phyloP scores from a whole-genome alignment of 2,888 invertebrate species.

The Nomada hirtipes region DNA sequence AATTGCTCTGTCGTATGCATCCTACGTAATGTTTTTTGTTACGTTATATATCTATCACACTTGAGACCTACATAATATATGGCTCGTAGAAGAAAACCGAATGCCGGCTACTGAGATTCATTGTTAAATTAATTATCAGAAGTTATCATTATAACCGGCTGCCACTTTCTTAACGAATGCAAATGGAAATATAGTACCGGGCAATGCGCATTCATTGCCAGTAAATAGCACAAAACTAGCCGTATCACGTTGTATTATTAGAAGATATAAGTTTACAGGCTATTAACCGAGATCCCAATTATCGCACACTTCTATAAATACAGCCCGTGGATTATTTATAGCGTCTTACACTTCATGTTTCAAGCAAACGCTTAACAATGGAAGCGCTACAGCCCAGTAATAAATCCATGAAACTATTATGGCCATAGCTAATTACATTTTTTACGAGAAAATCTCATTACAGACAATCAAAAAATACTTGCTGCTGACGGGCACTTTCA shows the following conservation, averaged over 20 bases:
- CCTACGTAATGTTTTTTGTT: background rate
- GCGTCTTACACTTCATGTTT: background rate
- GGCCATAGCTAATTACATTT: background rate
- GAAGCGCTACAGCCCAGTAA: background rate
- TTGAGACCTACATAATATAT: no score
- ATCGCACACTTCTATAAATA: background rate
- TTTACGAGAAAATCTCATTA: background rate
- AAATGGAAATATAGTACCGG: background rate
- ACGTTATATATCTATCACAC: background rate
- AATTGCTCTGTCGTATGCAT: slow-evolving; percentile 6
- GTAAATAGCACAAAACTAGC: background rate
- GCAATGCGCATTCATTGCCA: no score
- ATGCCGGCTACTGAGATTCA: background rate
- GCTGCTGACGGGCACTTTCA: no score
- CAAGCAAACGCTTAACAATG: background rate
- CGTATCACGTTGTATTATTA: background rate
- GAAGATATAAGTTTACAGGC: background rate
- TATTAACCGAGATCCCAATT: slow-evolving; percentile 1
- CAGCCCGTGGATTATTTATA: background rate
- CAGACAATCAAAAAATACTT: no score
- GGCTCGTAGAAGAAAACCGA: no score
- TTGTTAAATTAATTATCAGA: slow-evolving; percentile 3
- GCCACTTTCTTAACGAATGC: background rate
- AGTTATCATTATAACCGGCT: background rate
- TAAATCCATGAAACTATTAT: background rate